Conservation (phyloP, 2,113 vertebrate species). For the Otus sunia region DNA sequence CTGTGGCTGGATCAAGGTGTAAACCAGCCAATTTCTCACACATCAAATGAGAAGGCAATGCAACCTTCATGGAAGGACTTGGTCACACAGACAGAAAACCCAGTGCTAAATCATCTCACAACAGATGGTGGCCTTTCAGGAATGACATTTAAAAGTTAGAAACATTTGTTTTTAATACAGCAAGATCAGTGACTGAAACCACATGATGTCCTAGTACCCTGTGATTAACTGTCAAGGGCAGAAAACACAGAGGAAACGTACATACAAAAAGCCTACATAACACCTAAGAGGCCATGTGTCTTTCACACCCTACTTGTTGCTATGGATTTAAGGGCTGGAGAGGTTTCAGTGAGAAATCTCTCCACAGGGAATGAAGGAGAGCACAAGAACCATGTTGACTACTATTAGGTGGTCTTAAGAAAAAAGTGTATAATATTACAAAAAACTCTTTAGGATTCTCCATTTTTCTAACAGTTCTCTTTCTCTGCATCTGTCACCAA, state of each 20-base stretch:
- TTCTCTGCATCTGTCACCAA: neutral
- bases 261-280: neutral
- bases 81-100: neutral
- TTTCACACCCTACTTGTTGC: neutral
- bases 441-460: neutral
- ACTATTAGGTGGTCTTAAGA: neutral
- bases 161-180: neutral
- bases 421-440: neutral
- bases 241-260: neutral
- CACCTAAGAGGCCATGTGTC: accelerated
- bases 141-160: neutral
- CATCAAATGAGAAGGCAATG: neutral
- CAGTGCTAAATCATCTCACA: neutral
- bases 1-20: neutral
- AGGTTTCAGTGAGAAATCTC: neutral
- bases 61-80: neutral
- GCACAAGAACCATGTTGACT: accelerated
- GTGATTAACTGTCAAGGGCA: neutral
- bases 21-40: neutral
- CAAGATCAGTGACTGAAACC: neutral
- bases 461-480: neutral
- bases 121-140: neutral
- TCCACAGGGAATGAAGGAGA: neutral
- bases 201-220: neutral
- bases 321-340: neutral